Conservation (phyloP, 2,113 vertebrate species). For the Bubo blakistoni region DNA sequence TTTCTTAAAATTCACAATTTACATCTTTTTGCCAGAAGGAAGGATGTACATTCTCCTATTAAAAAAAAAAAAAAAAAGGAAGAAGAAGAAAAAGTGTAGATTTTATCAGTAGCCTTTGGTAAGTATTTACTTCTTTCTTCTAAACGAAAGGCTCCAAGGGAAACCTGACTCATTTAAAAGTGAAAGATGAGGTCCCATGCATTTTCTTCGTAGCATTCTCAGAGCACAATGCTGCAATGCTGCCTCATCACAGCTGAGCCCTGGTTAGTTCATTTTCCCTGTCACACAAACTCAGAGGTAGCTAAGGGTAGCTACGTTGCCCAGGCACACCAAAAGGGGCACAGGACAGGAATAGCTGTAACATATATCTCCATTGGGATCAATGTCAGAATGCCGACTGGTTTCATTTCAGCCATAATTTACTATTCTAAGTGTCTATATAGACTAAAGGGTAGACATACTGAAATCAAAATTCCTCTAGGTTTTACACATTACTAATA, state of each 20-base stretch:
- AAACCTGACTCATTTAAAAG: background rate
- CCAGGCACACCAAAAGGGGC: background rate
- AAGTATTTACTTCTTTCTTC: background rate
- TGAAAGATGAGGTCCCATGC: background rate
- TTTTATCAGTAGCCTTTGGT: background rate
- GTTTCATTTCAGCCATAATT: background rate
- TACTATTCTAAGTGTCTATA: background rate
- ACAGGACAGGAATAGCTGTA: background rate
- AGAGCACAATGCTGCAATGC: background rate
- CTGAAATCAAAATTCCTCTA: background rate
- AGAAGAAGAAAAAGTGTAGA: background rate
- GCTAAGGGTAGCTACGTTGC: background rate
- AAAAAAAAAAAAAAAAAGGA: background rate
- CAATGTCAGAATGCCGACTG: background rate
- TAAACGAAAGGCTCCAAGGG: background rate
- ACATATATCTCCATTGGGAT: background rate
- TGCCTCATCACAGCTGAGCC: background rate
- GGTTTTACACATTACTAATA: background rate
- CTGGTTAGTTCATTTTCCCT: background rate
- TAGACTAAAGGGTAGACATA: background rate
- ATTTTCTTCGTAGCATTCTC: background rate
- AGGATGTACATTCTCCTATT: background rate
- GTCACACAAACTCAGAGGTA: background rate
- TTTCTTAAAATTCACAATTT: constrained; percentile 57
- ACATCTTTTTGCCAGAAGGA: constrained; percentile 9